Conservation (phyloP, 2,888 invertebrate genomes). For the Neocrepidodera transversa region DNA sequence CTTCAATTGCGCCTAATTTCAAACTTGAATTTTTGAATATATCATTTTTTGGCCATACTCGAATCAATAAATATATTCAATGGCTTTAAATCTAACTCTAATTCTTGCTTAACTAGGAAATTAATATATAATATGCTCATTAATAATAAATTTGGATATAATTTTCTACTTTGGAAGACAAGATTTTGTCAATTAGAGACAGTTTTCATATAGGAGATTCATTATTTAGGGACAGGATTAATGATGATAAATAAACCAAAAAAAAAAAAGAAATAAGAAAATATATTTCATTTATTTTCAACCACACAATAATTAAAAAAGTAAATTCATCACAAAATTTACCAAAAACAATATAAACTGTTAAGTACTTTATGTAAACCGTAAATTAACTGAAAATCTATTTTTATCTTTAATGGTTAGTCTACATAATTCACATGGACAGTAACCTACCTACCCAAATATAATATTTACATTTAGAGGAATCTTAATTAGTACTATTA, state of each 20-base stretch:
- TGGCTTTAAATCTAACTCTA: no score
- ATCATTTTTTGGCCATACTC: no score
- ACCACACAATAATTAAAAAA: conserved; percentile 10
- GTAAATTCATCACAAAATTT: conserved; percentile 23
- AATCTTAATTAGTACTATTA: conserved; percentile 18
- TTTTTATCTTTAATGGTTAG: conserved; percentile 9
- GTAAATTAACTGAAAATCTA: conserved; percentile 14
- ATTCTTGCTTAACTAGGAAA: no score
- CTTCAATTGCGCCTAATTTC: no score
- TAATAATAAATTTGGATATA: no score
- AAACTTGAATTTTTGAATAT: no score
- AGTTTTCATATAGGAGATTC: no score
- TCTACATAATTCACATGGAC: conserved; percentile 13
- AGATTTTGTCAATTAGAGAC: no score
- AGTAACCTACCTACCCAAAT: conserved; percentile 18
- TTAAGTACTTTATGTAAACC: conserved; percentile 13
- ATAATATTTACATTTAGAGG: conserved; percentile 23
- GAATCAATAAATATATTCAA: no score
- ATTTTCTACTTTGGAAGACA: no score
- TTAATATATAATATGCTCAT: no score
- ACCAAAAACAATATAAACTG: conserved; percentile 18
- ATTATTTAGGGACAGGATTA: no score
- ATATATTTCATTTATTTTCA: conserved; percentile 16
- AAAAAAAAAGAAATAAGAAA: conserved; percentile 16
- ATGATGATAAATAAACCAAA: background rate